Percentiles rank a stretch among this genome's conserved stretches.
Evolutionary conservation across 2,113 vertebrate species (phyloP).

Genomic region (Myiozetetes cayanensis): DNA sequence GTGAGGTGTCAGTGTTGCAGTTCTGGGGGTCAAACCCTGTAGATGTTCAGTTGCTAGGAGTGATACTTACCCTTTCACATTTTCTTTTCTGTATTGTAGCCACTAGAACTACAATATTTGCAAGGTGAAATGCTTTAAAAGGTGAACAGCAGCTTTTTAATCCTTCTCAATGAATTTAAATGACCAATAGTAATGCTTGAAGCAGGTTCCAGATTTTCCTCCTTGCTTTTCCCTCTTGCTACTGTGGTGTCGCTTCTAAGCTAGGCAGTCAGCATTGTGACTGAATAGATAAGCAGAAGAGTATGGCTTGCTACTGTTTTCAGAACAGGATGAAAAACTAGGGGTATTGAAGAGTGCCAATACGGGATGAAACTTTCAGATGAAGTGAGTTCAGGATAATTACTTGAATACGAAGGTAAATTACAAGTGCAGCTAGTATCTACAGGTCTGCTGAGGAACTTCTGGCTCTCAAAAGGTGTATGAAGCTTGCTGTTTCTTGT

Average conservation of each 20-base stretch:
- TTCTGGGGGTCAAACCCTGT: background rate
- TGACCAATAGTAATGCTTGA: background rate
- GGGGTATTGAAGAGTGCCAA: background rate
- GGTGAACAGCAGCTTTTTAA: background rate
- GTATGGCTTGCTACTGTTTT: background rate
- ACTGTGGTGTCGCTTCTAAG: background rate
- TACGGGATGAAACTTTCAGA: background rate
- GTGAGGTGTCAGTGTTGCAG: background rate
- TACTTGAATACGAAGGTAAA: background rate
- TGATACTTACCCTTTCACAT: background rate
- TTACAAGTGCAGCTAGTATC: background rate
- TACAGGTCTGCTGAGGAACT: background rate
- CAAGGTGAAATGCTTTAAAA: background rate
- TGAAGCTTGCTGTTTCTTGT: background rate
- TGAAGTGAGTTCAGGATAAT: background rate
- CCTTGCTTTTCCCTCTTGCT: background rate
- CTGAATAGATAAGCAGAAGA: background rate
- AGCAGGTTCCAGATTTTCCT: background rate
- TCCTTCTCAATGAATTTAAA: background rate
- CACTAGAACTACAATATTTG: background rate
- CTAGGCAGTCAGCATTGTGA: background rate
- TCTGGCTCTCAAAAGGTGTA: background rate
- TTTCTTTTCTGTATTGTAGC: background rate
- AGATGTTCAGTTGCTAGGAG: background rate
- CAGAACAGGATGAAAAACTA: background rate